Conservation (phyloP, 2,113 vertebrate genomes). For the Gobiocypris rarus region DNA sequence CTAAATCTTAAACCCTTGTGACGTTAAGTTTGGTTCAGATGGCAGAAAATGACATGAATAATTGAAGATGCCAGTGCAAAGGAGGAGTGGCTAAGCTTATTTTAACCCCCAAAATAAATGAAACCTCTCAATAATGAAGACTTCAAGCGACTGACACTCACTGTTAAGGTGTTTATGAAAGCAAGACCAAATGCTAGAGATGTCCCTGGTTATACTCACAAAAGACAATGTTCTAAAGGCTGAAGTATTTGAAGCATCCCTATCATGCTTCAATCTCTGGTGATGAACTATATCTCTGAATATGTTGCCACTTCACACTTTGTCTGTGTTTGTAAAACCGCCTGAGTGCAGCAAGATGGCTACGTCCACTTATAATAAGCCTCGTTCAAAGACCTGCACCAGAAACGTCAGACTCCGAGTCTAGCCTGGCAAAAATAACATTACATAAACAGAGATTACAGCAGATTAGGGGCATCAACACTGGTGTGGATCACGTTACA, state of each 20-base stretch:
- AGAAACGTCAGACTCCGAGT: slow-evolving; percentile 57
- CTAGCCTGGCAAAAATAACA: slow-evolving; percentile 54
- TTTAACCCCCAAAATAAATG: neutral
- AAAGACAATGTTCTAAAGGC: slow-evolving; percentile 3
- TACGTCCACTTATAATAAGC: slow-evolving; percentile 53
- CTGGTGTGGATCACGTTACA: slow-evolving; percentile 48
- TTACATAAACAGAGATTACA: slow-evolving; percentile 69
- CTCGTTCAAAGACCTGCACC: slow-evolving; percentile 18
- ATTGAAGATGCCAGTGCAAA: neutral
- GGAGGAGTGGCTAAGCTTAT: neutral
- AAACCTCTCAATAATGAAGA: neutral
- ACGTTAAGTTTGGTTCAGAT: neutral
- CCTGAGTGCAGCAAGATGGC: slow-evolving; percentile 51
- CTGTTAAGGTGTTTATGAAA: neutral
- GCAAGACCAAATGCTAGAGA: neutral
- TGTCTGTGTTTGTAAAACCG: neutral
- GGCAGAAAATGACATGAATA: neutral
- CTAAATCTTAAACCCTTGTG: neutral
- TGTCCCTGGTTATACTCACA: neutral
- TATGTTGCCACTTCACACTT: neutral
- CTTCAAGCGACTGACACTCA: neutral
- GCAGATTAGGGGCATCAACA: slow-evolving; percentile 61
- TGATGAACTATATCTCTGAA: neutral
- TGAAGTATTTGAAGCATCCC: neutral
- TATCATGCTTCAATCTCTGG: slow-evolving; percentile 14